phyloP scores from a whole-genome alignment of 2,888 invertebrate species.

The Thecophora atra region DNA sequence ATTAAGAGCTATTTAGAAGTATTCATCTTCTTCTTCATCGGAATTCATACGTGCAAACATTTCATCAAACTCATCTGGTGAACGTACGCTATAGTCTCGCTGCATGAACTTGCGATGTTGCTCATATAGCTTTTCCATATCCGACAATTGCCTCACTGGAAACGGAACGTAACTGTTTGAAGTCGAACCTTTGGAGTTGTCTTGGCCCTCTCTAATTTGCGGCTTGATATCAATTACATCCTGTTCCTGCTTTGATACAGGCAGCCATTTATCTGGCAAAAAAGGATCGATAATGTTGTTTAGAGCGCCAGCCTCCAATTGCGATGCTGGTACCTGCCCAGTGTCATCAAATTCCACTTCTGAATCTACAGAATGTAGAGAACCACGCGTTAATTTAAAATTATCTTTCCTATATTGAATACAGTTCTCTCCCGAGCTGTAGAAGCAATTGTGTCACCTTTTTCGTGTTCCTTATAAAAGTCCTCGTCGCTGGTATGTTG shows the following conservation, averaged over 20 bases:
- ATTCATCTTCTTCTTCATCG: slow-evolving; percentile 49
- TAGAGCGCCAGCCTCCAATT: neutral
- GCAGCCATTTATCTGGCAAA: slow-evolving; percentile 37
- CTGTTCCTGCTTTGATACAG: slow-evolving; percentile 39
- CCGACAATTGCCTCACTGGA: slow-evolving; percentile 1
- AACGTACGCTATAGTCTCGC: slow-evolving; percentile 15
- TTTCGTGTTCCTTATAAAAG: slow-evolving; percentile 37
- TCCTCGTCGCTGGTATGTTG: slow-evolving; percentile 42
- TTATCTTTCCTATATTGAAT: neutral
- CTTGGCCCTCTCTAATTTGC: slow-evolving; percentile 33
- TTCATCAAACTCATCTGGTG: slow-evolving; percentile 48
- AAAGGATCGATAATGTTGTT: neutral
- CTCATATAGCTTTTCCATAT: slow-evolving; percentile 37
- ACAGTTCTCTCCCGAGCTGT: slow-evolving; percentile 1
- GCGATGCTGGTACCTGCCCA: slow-evolving; percentile 9
- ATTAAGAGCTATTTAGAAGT: neutral
- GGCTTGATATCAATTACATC: slow-evolving; percentile 42
- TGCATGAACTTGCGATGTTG: slow-evolving; percentile 20
- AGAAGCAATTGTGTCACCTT: slow-evolving; percentile 19
- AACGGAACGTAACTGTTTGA: neutral
- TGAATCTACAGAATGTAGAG: slow-evolving; percentile 42
- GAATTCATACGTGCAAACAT: slow-evolving; percentile 51
- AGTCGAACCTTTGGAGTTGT: neutral
- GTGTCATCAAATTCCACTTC: slow-evolving; percentile 46
- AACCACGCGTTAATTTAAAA: neutral